Base-by-base conservation (phyloP, 2,113 vertebrate genomes). In the Poicephalus gulielmi region DNA sequence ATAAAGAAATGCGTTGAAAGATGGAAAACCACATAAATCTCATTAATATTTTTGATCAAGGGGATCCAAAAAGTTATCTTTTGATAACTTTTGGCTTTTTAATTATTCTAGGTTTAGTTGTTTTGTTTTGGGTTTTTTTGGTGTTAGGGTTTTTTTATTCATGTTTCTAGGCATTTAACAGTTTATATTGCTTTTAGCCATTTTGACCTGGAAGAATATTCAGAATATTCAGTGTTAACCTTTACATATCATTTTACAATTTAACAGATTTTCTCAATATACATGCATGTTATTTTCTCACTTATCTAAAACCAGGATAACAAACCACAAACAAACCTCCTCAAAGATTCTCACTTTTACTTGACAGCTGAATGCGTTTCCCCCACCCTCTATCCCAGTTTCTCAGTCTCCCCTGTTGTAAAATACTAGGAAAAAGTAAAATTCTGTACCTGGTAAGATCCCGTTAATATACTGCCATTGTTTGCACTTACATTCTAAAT, bases 241-340 rank as follows among this genome's bases (percentile, higher is more conserved):
- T 86, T 78, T 92, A 44, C 14, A 10, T 81, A 52, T 31, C 3
- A 66, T 63, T 75, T 11, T 70, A 4, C 91, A 63, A 43, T 86
- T 43, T 67, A 78, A 77, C 5, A 68, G 9, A 52, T 71, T 84
- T 78, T 79, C 18, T 79, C 27, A 71, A 30, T 70, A 79, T 33
- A 53, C 23, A 2, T 19, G n/a, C 0, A 7, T 20, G 0, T 16
- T 90, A 17, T 62, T 78, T 86, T 95, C 92, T 82, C 10, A 44
- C 9, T 83, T 88, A 12, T 39, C 25, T 88, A 43, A 59, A 76
- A 68, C 67, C 1, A 76, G 15, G 37, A 33, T 13, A 37, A 43
- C 47, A 75, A 17, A 0, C 4, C 25, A 47, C 13, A 71, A 76
- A 63, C 3, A 2, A 64, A n/a, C 4, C 7, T 31, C 3, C 3